Conservation (phyloP, 2,888 invertebrate species). For the Drosophila ochracea region DNA sequence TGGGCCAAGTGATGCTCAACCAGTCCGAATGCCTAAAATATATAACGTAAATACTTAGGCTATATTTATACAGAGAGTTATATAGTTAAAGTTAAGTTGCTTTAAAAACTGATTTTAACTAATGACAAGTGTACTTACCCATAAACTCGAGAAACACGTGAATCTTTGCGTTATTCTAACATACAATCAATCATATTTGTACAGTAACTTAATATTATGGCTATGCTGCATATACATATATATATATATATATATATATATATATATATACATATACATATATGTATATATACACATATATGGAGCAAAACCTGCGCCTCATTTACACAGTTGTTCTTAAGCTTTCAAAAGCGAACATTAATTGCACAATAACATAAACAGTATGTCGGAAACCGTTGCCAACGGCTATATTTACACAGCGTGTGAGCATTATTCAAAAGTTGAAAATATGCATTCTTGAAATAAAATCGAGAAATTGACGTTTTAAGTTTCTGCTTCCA, state of each 20-base stretch:
- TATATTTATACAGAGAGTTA: not conserved
- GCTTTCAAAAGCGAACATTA: conserved; percentile 5
- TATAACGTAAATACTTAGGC: not conserved
- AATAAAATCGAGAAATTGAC: too few relatives aligned
- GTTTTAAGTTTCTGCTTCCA: too few relatives aligned
- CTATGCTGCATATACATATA: not conserved
- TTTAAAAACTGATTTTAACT: not conserved
- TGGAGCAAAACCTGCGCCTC: conserved; percentile 16
- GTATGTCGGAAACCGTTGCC: conserved; percentile 46
- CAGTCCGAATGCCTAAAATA: not conserved
- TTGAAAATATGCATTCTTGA: too few relatives aligned
- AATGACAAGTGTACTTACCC: not conserved
- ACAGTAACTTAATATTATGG: not conserved
- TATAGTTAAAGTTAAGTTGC: not conserved
- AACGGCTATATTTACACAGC: conserved; percentile 62
- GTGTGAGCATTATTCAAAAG: conserved; percentile 38
- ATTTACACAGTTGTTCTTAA: conserved; percentile 38
- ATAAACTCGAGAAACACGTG: not conserved
- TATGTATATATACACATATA: not conserved
- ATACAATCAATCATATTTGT: not conserved
- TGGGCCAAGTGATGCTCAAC: not conserved
- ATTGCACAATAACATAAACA: not conserved
- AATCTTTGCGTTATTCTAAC: not conserved
- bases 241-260: not conserved
- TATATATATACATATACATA: too few relatives aligned